Conservation (phyloP, 92 coral and sea anemone genomes). For the Metridium senile region DNA sequence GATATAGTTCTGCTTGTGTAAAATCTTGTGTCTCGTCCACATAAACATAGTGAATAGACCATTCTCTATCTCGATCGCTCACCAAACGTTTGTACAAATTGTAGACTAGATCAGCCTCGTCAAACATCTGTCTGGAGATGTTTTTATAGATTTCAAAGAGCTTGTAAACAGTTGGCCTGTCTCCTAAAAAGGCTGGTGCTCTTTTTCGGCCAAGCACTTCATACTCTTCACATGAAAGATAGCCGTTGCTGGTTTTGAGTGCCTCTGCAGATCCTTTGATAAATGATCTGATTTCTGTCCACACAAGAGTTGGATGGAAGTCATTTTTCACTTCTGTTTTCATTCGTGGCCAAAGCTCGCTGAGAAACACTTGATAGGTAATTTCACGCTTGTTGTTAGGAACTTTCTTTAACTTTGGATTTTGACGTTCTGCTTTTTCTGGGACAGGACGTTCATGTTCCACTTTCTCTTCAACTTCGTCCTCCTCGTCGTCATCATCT, state of each 20-base stretch:
- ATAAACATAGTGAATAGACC: constrained; percentile 92
- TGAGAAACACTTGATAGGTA: constrained; percentile 81
- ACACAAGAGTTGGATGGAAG: constrained; percentile 91
- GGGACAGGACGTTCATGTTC: constrained; percentile 41
- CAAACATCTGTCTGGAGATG: constrained; percentile 73
- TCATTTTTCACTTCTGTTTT: constrained; percentile 62
- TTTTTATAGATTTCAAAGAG: constrained; percentile 77
- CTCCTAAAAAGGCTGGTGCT: constrained; percentile 92
- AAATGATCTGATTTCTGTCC: constrained; percentile 97
- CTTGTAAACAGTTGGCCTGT: constrained; percentile 64
- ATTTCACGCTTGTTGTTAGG: constrained; percentile 71
- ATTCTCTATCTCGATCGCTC: constrained; percentile 56
- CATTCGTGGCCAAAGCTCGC: constrained; percentile 91
- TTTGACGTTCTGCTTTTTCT: constrained; percentile 22
- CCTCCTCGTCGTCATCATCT: constrained; percentile 66
- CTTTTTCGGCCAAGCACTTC: constrained; percentile 79
- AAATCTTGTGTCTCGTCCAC: constrained; percentile 99
- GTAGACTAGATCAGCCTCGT: constrained; percentile 91
- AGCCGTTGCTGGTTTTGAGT: constrained; percentile 61
- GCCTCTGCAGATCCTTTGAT: constrained; percentile 97
- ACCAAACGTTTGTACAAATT: constrained; percentile 80
- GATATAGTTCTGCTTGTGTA: constrained; percentile 90
- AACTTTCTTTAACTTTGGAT: constrained; percentile 16
- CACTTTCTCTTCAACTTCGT: constrained; percentile 57
- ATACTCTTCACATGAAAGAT: constrained; percentile 72